A percentile compares a stretch with the other conserved stretches of the same genome.
These are phyloP conservation scores for Spilogale gracilis DNA, from an alignment of 2,113 vertebrate genomes.

Conservation along the genomic window DNA sequence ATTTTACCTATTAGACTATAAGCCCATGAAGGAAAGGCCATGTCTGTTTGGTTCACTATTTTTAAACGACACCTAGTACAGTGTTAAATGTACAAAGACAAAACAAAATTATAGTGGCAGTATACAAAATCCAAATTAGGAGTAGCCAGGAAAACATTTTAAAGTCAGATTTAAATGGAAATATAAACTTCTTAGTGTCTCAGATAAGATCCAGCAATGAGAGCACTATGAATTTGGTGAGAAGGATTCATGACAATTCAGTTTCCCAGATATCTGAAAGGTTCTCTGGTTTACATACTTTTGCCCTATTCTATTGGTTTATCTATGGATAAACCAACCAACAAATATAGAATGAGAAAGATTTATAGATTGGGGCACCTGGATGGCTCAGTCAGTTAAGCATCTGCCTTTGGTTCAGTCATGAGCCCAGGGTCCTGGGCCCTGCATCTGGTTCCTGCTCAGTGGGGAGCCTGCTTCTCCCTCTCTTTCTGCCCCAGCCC, in stretches of 20 bases:
- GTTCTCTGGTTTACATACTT: background rate
- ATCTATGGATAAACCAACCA: too few relatives aligned
- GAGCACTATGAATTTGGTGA: background rate
- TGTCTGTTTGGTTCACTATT: background rate
- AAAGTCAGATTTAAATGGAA: background rate
- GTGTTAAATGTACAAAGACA: background rate
- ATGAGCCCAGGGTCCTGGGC: background rate
- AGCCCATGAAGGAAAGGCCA: background rate
- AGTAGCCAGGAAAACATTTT: background rate
- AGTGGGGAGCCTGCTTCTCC: background rate
- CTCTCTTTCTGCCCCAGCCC: background rate
- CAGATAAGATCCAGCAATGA: background rate
- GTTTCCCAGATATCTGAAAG: background rate
- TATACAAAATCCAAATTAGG: constrained; percentile 22
- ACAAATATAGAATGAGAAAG: too few relatives aligned
- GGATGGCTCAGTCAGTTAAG: background rate
- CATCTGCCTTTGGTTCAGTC: background rate
- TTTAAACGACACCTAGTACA: background rate
- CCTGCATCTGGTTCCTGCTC: background rate
- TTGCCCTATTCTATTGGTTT: too few relatives aligned
- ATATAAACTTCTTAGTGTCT: background rate
- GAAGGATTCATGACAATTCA: background rate
- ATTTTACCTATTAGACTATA: background rate
- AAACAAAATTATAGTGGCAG: background rate
- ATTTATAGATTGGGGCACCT: background rate